Percentiles rank a stretch among this genome's conserved stretches.
phyloP scores from a whole-genome alignment of 2,888 invertebrate species.

The Cheilosia soror region DNA sequence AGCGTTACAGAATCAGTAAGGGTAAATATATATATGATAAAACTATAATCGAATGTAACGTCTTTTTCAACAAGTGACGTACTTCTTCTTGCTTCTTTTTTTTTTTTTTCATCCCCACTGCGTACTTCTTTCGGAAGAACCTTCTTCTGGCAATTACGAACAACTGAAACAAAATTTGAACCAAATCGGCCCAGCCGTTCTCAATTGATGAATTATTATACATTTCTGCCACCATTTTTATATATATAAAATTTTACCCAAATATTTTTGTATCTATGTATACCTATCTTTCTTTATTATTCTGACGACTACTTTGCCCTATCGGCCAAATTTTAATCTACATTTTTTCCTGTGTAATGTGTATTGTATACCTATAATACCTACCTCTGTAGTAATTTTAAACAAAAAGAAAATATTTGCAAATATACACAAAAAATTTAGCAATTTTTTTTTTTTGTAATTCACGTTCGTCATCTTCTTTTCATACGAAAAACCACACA shows the following conservation, averaged over 20 bases:
- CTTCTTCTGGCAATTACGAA: too few species aligned
- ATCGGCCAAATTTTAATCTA: not conserved
- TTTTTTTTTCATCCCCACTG: slow-evolving; percentile 94
- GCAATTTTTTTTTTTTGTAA: not conserved
- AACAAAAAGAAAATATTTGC: slow-evolving; percentile 2
- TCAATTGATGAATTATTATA: too few species aligned
- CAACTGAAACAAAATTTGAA: too few species aligned
- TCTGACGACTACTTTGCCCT: too few species aligned
- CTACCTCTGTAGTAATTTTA: slow-evolving; percentile 26
- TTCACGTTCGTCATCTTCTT: slow-evolving; percentile 32
- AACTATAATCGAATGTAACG: slow-evolving; percentile 24
- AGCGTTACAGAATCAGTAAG: too few species aligned
- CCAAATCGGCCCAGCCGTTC: too few species aligned
- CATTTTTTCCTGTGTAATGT: not conserved
- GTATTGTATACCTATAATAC: not conserved
- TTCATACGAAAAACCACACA: slow-evolving; percentile 14
- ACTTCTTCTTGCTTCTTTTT: slow-evolving; percentile 96
- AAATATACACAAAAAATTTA: not conserved
- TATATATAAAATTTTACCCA: too few species aligned
- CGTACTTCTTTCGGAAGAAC: too few species aligned
- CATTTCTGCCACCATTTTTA: too few species aligned
- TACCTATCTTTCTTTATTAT: too few species aligned
- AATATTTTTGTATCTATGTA: too few species aligned
- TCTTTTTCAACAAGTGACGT: slow-evolving; percentile 72
- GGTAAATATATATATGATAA: too few species aligned